These are phyloP conservation scores for Mycetomoellerius zeteki DNA, from an alignment of 1,140 invertebrate genomes.

Conservation along the genomic window DNA sequence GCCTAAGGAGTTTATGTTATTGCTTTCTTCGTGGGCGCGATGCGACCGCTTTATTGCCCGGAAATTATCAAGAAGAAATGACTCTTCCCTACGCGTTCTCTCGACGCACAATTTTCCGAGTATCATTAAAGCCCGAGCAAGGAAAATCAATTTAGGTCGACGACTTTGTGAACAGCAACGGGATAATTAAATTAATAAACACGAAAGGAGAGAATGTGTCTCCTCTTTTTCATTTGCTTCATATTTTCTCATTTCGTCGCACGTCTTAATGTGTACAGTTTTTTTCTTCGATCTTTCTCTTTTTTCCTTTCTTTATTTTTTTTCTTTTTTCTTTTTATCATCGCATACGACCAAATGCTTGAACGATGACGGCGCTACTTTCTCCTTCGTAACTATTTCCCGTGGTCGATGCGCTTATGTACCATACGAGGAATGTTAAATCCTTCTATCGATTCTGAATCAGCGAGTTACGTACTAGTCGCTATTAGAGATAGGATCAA, in stretches of 20 bases:
- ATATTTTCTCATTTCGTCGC: not conserved
- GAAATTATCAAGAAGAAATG: not conserved
- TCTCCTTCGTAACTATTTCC: conserved; percentile 70
- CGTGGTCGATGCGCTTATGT: conserved; percentile 37
- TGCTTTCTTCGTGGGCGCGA: conserved; percentile 21
- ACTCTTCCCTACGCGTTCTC: not conserved
- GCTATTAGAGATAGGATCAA: not conserved
- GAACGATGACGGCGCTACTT: conserved; percentile 69
- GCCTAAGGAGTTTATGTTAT: not conserved
- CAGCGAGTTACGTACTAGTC: not conserved
- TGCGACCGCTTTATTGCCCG: not conserved
- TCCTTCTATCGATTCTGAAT: conserved; percentile 36
- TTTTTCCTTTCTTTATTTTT: not conserved
- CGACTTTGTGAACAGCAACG: not conserved
- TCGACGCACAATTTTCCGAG: not conserved
- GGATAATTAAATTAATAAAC: conserved; percentile 32
- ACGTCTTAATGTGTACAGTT: not conserved
- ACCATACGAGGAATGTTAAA: not conserved
- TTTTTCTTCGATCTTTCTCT: not conserved
- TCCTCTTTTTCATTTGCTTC: not conserved
- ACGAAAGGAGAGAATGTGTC: not conserved
- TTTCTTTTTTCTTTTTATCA: not conserved
- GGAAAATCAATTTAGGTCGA: conserved; percentile 28
- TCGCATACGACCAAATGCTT: conserved; percentile 43
- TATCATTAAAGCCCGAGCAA: not conserved